Evolutionary conservation across 53 echinoderm and acorn worm species (phyloP).

Genomic region (Echinarachnius parma): DNA sequence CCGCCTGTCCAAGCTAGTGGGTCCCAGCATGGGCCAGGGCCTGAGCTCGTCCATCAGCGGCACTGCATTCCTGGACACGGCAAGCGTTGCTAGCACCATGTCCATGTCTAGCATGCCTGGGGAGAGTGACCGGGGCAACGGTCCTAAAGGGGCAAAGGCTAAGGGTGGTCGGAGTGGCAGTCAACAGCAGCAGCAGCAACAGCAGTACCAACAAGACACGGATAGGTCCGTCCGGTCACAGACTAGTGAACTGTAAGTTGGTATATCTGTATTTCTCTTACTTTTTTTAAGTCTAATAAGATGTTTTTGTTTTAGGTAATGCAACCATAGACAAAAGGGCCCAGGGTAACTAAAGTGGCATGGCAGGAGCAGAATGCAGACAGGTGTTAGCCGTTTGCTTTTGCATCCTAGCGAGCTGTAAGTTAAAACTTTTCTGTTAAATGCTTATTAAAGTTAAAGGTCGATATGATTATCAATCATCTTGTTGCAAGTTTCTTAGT

Average conservation of each 20-base stretch:
- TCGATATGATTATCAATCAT: too few species aligned
- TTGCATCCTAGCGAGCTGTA: too few species aligned
- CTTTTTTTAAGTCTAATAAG: too few species aligned
- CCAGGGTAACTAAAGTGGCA: too few species aligned
- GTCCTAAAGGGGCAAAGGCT: constrained; percentile 10
- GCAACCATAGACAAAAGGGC: too few species aligned
- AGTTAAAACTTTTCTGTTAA: too few species aligned
- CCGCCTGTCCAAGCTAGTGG: constrained; percentile 45
- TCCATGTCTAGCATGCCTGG: constrained; percentile 97
- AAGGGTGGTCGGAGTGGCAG: too few species aligned
- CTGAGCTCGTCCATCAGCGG: constrained; percentile 87
- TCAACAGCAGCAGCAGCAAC: constrained; percentile 7
- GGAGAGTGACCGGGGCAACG: constrained; percentile 55
- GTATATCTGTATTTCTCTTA: not conserved
- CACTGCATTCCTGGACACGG: constrained; percentile 96
- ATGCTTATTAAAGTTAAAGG: too few species aligned
- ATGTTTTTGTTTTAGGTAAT: too few species aligned
- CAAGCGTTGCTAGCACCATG: constrained; percentile 86
- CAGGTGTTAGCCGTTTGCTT: too few species aligned
- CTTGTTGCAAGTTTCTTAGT: too few species aligned
- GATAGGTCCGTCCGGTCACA: constrained; percentile 61
- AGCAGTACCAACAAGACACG: constrained; percentile 48
- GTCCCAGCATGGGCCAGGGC: constrained; percentile 64
- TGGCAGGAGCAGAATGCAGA: too few species aligned
- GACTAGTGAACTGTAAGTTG: constrained; percentile 82